Evolutionary conservation across 2,113 vertebrate genomes (phyloP).

Genomic region (Dicaeum eximium): DNA sequence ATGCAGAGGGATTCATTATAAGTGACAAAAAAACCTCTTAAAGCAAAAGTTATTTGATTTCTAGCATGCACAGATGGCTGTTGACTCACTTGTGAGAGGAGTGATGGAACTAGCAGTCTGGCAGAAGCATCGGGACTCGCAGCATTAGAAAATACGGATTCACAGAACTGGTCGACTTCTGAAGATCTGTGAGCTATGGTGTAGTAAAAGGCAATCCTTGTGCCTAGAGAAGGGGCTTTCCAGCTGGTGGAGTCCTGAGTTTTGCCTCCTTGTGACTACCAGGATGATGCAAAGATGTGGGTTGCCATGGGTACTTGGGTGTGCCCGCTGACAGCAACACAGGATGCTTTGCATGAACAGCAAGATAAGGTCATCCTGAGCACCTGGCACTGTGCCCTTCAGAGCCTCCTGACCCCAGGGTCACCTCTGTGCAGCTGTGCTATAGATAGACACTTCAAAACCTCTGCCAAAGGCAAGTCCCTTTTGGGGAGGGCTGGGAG

Average conservation of each 20-base stretch:
- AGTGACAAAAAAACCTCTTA: conserved; percentile 8
- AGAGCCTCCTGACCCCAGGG: not conserved
- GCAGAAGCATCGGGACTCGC: not conserved
- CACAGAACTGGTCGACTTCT: not conserved
- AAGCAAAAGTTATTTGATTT: conserved; percentile 44
- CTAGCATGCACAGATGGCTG: conserved; percentile 44
- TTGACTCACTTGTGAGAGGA: conserved; percentile 49
- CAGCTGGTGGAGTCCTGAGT: not conserved
- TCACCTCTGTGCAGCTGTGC: not conserved
- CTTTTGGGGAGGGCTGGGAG: not conserved
- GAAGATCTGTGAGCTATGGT: not conserved
- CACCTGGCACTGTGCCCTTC: not conserved
- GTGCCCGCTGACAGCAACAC: not conserved
- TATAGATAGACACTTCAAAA: not conserved
- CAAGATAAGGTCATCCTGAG: not conserved
- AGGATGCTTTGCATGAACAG: not conserved
- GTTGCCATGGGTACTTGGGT: not conserved
- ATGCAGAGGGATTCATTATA: conserved; percentile 46
- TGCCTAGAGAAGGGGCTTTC: not conserved
- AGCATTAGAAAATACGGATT: not conserved
- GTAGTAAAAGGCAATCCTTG: not conserved
- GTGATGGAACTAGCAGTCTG: conserved; percentile 21
- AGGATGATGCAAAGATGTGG: not conserved
- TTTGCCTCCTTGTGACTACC: not conserved
- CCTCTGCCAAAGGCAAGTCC: not conserved